Evolutionary conservation across 1,140 invertebrate species (phyloP), one percentile per base, ranked within the genome.

Genomic region (Apolygus lucorum): DNA sequence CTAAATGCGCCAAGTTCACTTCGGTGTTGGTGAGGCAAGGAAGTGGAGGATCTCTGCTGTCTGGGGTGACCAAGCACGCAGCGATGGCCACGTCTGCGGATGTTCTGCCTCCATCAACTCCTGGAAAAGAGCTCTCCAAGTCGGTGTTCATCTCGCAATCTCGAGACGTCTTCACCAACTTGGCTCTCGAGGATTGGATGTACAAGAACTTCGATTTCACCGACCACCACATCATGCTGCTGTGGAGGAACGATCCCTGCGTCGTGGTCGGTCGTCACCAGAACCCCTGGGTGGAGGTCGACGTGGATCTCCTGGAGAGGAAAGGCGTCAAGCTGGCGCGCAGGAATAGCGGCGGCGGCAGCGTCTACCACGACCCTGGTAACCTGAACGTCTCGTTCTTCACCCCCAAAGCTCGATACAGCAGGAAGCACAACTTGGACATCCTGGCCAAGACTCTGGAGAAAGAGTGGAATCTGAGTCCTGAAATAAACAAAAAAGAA

Each of bases 191-290:
- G 81, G 91, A 97, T 76, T 98, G 95, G 95, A 80, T 98, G 62
- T 96, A 95, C 79, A 85, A 84, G 59, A 91, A 95, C 77, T 87
- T 85, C 74, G 85, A 95, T 78, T 93, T 95, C 72, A 83, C 80
- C 1, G 86, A 89, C 68, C 86, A 92, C 74, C 90, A 93, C 77
- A 80, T 96, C 0, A 80, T 98, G 75, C 82, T 98, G 74, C 78
- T 98, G 52, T 98, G 94, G 93, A 82, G 87, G 64, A 99, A 98
- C 81, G 83, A 89, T 73, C 95, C 95, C 0, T 91, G 92, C 77
- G 91, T 99, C 63, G 95, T 99, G 0, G 90, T 99, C 76, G 97
- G 97, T 1, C 83, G 93, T 49, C 92, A 98, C 81, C 96, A 99
- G 79, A 99, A 99, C 81, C 93, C 95, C 1, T 99, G 95, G 90